phyloP scores from a whole-genome alignment of 1,140 invertebrate genomes.

The Philotrypesis tridentata region DNA sequence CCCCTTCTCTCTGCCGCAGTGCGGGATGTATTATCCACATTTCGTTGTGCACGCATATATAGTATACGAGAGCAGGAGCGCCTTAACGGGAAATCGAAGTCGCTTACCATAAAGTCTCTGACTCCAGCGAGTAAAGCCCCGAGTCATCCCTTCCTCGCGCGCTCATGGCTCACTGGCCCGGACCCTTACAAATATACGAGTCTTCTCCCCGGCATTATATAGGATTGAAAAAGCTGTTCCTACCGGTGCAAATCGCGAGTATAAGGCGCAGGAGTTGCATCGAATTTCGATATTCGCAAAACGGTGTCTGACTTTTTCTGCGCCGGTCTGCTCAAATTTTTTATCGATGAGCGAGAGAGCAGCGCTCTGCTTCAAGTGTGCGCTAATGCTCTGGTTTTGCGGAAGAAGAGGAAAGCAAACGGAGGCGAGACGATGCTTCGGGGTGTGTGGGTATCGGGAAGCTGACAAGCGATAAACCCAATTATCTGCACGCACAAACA shows the following conservation, averaged over 20 bases:
- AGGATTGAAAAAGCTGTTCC: conserved; percentile 44
- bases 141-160: conserved; percentile 50
- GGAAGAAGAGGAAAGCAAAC: background rate
- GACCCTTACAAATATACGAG: background rate
- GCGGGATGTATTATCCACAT: background rate
- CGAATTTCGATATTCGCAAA: conserved; percentile 39
- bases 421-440: background rate
- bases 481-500: conserved; percentile 48
- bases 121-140: conserved; percentile 52
- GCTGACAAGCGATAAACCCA: conserved; percentile 35
- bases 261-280: conserved; percentile 10
- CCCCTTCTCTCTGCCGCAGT: background rate
- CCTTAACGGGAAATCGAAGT: conserved; percentile 67
- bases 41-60: conserved; percentile 1
- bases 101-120: conserved; percentile 65
- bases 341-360: background rate
- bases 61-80: background rate
- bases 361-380: background rate
- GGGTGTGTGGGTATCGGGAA: background rate
- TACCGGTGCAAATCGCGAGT: background rate
- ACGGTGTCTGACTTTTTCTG: background rate
- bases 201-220: background rate
- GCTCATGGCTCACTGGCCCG: conserved; percentile 50
- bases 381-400: background rate
- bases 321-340: conserved; percentile 15